Evolutionary conservation across 2,797 vertebrate species (phyloP).

Genomic region (Acipenser oxyrinchus): DNA sequence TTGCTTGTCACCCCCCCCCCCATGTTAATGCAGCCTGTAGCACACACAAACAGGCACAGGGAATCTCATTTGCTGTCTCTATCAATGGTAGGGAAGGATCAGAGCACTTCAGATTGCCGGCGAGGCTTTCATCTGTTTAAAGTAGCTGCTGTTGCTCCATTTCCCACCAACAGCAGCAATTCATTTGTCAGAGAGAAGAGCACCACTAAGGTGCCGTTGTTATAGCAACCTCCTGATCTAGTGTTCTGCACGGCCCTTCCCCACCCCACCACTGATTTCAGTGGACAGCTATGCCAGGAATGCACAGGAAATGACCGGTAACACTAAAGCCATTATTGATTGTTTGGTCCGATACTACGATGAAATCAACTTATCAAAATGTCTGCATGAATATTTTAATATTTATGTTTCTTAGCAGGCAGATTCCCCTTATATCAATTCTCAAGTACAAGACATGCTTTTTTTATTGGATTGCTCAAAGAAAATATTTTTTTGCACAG

Average conservation of each 20-base stretch:
- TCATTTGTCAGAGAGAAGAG: slow-evolving; percentile 75
- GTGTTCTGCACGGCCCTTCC: slow-evolving; percentile 44
- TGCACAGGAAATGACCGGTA: slow-evolving; percentile 33
- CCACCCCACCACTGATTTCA: slow-evolving; percentile 40
- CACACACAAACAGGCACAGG: slow-evolving; percentile 24
- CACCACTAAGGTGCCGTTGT: slow-evolving; percentile 84
- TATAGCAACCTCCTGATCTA: slow-evolving; percentile 95
- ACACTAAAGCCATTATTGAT: slow-evolving; percentile 10
- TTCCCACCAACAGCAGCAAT: slow-evolving; percentile 70
- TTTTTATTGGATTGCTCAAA: no score
- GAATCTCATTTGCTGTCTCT: slow-evolving; percentile 22
- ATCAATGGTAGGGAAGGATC: slow-evolving; percentile 19
- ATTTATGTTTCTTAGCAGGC: no score
- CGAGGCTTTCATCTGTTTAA: slow-evolving; percentile 56
- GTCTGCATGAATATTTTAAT: no score
- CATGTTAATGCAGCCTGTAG: no score
- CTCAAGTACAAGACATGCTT: no score
- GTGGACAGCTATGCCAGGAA: slow-evolving; percentile 61
- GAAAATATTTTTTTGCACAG: no score
- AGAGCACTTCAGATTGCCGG: slow-evolving; percentile 39
- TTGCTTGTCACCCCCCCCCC: no score
- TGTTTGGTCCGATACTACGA: no score
- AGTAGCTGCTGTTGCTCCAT: slow-evolving; percentile 48
- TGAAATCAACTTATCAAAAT: no score
- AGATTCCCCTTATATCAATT: no score